A percentile compares a stretch with the other conserved stretches of the same genome.
These are phyloP conservation scores for Phaenicophaeus curvirostris DNA, from an alignment of 2,797 vertebrate species.

Conservation along the genomic window DNA sequence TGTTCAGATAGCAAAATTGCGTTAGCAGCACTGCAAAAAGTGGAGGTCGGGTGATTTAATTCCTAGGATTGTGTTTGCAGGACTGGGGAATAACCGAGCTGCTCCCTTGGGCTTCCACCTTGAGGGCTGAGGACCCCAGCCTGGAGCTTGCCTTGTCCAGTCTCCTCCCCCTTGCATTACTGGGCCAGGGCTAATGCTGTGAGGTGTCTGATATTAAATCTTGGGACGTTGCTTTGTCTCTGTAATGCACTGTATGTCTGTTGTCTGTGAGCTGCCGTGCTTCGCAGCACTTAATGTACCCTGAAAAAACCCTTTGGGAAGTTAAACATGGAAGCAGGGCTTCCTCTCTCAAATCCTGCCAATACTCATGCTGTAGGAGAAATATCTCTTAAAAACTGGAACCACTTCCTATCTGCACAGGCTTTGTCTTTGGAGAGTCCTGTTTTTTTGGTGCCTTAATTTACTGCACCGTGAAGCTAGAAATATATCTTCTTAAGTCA, in stretches of 20 bases:
- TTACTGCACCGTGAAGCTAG: neutral
- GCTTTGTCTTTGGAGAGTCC: neutral
- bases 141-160: neutral
- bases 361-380: neutral
- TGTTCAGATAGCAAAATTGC: neutral
- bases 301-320: neutral
- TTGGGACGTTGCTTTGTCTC: neutral
- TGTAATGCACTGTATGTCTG: rapidly evolving
- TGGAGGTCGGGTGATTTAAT: neutral
- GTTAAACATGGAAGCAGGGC: neutral
- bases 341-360: neutral
- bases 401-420: neutral
- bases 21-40: neutral
- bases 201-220: neutral
- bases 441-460: slow-evolving; percentile 28
- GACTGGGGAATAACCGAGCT: neutral
- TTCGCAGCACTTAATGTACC: rapidly evolving
- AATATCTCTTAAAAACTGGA: neutral
- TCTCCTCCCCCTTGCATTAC: neutral
- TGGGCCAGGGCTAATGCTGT: neutral
- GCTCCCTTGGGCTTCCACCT: neutral
- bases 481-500: neutral
- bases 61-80: neutral
- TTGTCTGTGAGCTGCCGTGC: neutral
- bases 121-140: neutral